phyloP scores from a whole-genome alignment of 2,888 invertebrate species.

The Fabriciana adippe region DNA sequence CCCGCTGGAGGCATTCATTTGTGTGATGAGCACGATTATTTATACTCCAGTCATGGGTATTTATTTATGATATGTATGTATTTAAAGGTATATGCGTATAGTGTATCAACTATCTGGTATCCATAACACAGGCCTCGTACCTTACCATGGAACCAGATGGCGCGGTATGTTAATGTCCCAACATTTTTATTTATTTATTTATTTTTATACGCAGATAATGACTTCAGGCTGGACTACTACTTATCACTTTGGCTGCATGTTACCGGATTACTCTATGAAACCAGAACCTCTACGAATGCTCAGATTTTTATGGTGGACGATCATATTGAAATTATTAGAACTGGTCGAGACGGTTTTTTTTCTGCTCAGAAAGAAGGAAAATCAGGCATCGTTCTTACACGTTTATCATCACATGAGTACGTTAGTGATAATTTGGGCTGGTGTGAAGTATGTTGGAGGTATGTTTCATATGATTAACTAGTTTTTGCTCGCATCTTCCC shows the following conservation, averaged over 20 bases:
- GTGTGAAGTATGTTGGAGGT: slow-evolving; percentile 86
- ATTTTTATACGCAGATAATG: slow-evolving; percentile 75
- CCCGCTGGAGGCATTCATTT: too few relatives aligned
- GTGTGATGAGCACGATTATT: too few relatives aligned
- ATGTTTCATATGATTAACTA: slow-evolving; percentile 43
- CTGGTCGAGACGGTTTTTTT: slow-evolving; percentile 88
- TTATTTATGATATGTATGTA: too few relatives aligned
- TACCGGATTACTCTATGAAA: slow-evolving; percentile 86
- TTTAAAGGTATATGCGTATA: too few relatives aligned
- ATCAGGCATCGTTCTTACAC: slow-evolving; percentile 87
- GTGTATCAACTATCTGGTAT: too few relatives aligned
- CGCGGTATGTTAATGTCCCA: too few relatives aligned
- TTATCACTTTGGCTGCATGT: slow-evolving; percentile 85
- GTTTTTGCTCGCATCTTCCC: too few relatives aligned
- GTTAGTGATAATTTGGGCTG: slow-evolving; percentile 82
- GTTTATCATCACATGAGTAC: slow-evolving; percentile 88
- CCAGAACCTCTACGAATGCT: slow-evolving; percentile 84
- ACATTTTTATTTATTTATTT: too few relatives aligned
- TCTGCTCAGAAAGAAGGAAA: slow-evolving; percentile 86
- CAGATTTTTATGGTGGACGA: slow-evolving; percentile 83
- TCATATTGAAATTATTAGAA: slow-evolving; percentile 85
- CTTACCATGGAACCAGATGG: too few relatives aligned
- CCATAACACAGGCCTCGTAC: too few relatives aligned
- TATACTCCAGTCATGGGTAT: too few relatives aligned
- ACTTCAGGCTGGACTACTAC: slow-evolving; percentile 86